Evolutionary conservation across 2,113 vertebrate species (phyloP), one percentile per base, ranked within the genome.

Genomic region (Isichthys henryi): DNA sequence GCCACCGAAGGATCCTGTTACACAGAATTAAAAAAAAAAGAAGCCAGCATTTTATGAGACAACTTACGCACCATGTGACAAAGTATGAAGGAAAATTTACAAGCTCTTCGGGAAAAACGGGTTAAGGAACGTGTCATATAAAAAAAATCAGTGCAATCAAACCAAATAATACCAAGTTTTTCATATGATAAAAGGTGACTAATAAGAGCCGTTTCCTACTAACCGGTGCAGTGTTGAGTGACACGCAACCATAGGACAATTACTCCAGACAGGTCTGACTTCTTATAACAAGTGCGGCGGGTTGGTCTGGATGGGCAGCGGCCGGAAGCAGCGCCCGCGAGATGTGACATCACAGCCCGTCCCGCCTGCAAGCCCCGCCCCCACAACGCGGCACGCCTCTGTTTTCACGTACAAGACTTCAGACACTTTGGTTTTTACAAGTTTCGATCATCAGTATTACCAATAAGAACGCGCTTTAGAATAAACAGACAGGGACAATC

Each of bases 1-100:
- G 97, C 97, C 93, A 99, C 97, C 0, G 98, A 97, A 27, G 97
- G 97, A 92, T 99, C 98, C 98, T 99, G 92, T 2, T 90, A 92
- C 46, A 46, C 23, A 90, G 23, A 35, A 35, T 48, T 5, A 52
- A 10, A 86, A 91, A 48, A 91, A 48, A 27, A 90, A 19, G 43
- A 53, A 70, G 39, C 74, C 35, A 87, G 19, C 31, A 5, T 53
- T 27, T 53, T 62, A 77, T 48, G n/a, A 50, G 19, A 84, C 53
- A 84, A 39, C 4, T 84, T 19, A 23, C 17, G 19, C 11, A 46
- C 23, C 48, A 48, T 85, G 43, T 46, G 7, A n/a, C 3, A n/a
- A 48, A 23, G 48, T 43, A 48, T 9, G 11, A n/a, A 48, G 49
- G 23, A 46, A 48, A n/a, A 27, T 46, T 46, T n/a, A 83, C 39